Conservation (phyloP, 2,888 invertebrate genomes). For the Parelbella ahira region DNA sequence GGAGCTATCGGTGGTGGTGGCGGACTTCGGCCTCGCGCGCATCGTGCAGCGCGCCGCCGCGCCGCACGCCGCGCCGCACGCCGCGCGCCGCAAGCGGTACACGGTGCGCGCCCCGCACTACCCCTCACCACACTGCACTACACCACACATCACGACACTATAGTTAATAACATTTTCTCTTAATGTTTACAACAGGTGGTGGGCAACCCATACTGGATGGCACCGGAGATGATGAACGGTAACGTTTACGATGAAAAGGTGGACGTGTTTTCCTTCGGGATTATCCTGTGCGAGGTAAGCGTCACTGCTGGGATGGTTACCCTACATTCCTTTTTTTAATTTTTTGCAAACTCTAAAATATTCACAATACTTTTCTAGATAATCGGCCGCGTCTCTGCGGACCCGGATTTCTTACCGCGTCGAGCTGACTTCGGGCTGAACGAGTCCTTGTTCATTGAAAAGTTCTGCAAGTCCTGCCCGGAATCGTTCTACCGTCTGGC, state of each 20-base stretch:
- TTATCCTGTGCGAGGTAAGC: constrained; percentile 93
- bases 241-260: constrained; percentile 98
- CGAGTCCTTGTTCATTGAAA: constrained; percentile 90
- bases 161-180: too few relatives aligned
- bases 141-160: too few relatives aligned
- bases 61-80: constrained; percentile 49
- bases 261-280: constrained; percentile 97
- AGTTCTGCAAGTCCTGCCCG: constrained; percentile 90
- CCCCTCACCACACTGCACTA: too few relatives aligned
- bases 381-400: constrained; percentile 96
- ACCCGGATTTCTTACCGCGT: constrained; percentile 95
- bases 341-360: too few relatives aligned
- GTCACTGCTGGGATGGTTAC: too few relatives aligned
- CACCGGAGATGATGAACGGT: constrained; percentile 99
- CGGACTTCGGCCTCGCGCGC: constrained; percentile 96
- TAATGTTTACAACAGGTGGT: too few relatives aligned
- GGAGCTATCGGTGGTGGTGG: constrained; percentile 95
- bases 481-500: constrained; percentile 93
- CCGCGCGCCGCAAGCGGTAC: constrained; percentile 86
- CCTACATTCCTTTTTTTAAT: too few relatives aligned
- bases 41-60: constrained; percentile 83
- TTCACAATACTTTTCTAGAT: too few relatives aligned
- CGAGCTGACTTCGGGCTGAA: constrained; percentile 96
- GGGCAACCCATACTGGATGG: constrained; percentile 99
- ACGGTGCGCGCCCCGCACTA: constrained; percentile 4